Base-by-base conservation (phyloP, 2,113 vertebrate genomes). In the Malurus elegans region DNA sequence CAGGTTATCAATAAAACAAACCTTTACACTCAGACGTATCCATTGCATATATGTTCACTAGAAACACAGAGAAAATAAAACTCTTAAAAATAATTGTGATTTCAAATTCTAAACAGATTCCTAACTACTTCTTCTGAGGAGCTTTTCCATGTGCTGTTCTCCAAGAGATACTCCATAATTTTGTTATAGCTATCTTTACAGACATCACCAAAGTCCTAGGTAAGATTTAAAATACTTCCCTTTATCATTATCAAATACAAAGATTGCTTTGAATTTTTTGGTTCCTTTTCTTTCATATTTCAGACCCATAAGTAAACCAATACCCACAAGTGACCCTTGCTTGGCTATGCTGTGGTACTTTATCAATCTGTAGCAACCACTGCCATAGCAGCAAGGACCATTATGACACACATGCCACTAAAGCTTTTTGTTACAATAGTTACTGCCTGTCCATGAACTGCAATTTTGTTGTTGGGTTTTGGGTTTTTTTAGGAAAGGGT, bases 341-440 rank as follows among this genome's bases (percentile, higher is more conserved):
- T 61, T 61, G 34, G 31, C 28, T 80, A 7, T 14, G 45, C 0
- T 1, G 28, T 0, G 2, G 1, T 65, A 32, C 34, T 4, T 70
- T 70, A 31, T 4, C 45, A 38, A 7, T 71, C 28, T 61, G 12
- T 73, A 45, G 25, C 28, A 78, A 51, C 25, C 15, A 23, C 32
- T 45, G 21, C 28, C 32, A 6, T 42, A 54, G 24, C 14, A 51
- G 53, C 18, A 66, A 38, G 32, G 31, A 44, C 20, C 45, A 60
- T 38, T n/a, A 38, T 34, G 8, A 7, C 34, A 38, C 9, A 54
- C 18, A 53, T 47, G 7, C 0, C 0, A 57, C 12, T 10, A 65
- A 84, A 88, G 40, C 2, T 60, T 65, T 60, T 65, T 65, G 15
- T 51, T 47, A 19, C 25, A 17, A 10, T 12, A 57, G 14, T 38